phyloP scores from a whole-genome alignment of 92 coral and sea anemone species.

The Montipora capitata region DNA sequence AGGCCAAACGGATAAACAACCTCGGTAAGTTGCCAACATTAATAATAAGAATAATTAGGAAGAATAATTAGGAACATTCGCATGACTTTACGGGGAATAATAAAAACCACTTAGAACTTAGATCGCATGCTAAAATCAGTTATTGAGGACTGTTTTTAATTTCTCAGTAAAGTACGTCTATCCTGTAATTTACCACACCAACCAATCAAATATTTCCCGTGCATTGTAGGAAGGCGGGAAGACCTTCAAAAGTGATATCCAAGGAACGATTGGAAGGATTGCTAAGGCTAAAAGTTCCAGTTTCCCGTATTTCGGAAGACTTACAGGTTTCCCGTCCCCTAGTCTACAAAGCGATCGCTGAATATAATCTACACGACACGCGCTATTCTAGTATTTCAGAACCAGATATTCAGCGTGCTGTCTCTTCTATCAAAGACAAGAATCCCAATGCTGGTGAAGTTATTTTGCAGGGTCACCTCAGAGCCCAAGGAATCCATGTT shows the following conservation, averaged over 20 bases:
- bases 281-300: conserved; percentile 32
- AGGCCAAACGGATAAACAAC: neutral
- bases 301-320: conserved; percentile 45
- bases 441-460: conserved; percentile 35
- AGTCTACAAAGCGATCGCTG: conserved; percentile 51
- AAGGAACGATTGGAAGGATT: conserved; percentile 46
- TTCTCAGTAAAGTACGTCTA: too few relatives aligned
- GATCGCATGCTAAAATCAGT: too few relatives aligned
- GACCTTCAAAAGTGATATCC: conserved; percentile 39
- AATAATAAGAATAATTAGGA: too few relatives aligned
- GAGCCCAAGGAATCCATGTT: conserved; percentile 24
- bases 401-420: conserved; percentile 22
- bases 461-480: conserved; percentile 32
- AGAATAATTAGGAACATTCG: too few relatives aligned
- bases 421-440: conserved; percentile 8
- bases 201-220: neutral
- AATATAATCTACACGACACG: conserved; percentile 26
- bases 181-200: neutral
- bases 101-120: too few relatives aligned
- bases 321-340: conserved; percentile 50
- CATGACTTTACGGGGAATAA: too few relatives aligned
- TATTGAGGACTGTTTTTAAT: too few relatives aligned
- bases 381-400: conserved; percentile 30
- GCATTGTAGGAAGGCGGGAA: conserved; percentile 11
- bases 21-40: neutral